Percentiles rank a stretch among this genome's conserved stretches.
Evolutionary conservation across 1,140 invertebrate species (phyloP).

Genomic region (Colletes latitarsis): DNA sequence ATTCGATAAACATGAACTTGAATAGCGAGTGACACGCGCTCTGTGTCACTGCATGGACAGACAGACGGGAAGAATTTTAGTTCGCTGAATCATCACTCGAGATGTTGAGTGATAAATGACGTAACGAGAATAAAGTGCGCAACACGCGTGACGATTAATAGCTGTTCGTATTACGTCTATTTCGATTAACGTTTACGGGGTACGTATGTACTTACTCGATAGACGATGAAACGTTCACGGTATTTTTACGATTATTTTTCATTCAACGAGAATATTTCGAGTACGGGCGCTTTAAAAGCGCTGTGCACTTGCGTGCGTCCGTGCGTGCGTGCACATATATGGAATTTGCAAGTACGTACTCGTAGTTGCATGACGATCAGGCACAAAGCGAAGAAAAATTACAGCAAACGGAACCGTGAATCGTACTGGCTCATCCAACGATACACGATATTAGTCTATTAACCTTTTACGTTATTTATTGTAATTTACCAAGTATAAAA

Average conservation of each 20-base stretch:
- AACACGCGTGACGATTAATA: not conserved
- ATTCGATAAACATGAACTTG: conserved; percentile 23
- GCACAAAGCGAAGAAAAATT: conserved; percentile 62
- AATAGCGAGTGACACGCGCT: conserved; percentile 4
- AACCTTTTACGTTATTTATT: not conserved
- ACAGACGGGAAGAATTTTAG: conserved; percentile 15
- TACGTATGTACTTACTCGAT: too few species aligned
- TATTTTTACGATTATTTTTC: not conserved
- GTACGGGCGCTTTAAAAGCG: too few species aligned
- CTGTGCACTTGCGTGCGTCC: too few species aligned
- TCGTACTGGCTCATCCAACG: conserved; percentile 38
- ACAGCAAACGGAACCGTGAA: conserved; percentile 60
- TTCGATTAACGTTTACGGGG: too few species aligned
- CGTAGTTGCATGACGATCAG: conserved; percentile 40
- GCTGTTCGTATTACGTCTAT: not conserved
- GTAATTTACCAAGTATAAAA: not conserved
- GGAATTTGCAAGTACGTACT: too few species aligned
- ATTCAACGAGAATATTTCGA: too few species aligned
- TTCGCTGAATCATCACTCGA: conserved; percentile 27
- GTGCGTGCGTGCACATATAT: too few species aligned
- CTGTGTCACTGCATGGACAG: not conserved
- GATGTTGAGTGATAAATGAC: conserved; percentile 13
- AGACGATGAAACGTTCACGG: not conserved
- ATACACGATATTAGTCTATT: not conserved
- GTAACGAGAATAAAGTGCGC: conserved; percentile 15